A percentile compares a stretch with the other conserved stretches of the same genome.
Evolutionary conservation across 2,113 vertebrate species (phyloP).

Genomic region (Dissostichus mawsoni): DNA sequence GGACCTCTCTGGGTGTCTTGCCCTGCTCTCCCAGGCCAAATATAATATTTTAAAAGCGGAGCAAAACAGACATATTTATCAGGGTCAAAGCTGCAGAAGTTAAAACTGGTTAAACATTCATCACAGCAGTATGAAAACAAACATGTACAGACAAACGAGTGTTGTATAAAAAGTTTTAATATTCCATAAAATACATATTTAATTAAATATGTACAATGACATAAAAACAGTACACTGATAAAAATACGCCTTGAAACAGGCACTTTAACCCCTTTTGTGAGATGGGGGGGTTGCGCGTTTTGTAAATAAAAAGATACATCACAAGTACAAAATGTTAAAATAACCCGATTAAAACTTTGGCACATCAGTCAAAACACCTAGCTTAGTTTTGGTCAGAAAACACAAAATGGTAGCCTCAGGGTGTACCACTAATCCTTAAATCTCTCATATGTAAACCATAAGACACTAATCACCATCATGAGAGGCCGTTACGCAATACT

Average conservation of each 20-base stretch:
- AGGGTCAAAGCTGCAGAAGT: conserved; percentile 15
- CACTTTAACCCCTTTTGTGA: conserved; percentile 43
- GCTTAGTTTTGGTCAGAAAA: conserved; percentile 58
- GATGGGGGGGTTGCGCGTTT: conserved; percentile 46
- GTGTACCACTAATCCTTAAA: background rate
- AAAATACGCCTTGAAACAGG: conserved; percentile 71
- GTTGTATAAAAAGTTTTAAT: conserved; percentile 81
- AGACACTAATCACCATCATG: background rate
- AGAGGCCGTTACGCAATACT: conserved; percentile 25
- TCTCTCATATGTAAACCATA: conserved; percentile 57
- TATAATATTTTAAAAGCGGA: conserved; percentile 42
- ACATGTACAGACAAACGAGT: conserved; percentile 6
- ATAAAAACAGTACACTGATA: conserved; percentile 67
- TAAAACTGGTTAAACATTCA: conserved; percentile 22
- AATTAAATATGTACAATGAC: conserved; percentile 77
- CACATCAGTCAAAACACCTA: conserved; percentile 47
- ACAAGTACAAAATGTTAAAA: conserved; percentile 56
- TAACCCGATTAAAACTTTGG: conserved; percentile 40
- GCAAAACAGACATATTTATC: conserved; percentile 19
- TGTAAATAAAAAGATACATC: conserved; percentile 55
- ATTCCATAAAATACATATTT: conserved; percentile 81
- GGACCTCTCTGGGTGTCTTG: conserved; percentile 44
- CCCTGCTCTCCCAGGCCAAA: conserved; percentile 47
- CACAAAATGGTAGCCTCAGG: conserved; percentile 3
- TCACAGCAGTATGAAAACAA: background rate